Conservation (phyloP, 1,140 invertebrate species). For the Drosophila suzukii region DNA sequence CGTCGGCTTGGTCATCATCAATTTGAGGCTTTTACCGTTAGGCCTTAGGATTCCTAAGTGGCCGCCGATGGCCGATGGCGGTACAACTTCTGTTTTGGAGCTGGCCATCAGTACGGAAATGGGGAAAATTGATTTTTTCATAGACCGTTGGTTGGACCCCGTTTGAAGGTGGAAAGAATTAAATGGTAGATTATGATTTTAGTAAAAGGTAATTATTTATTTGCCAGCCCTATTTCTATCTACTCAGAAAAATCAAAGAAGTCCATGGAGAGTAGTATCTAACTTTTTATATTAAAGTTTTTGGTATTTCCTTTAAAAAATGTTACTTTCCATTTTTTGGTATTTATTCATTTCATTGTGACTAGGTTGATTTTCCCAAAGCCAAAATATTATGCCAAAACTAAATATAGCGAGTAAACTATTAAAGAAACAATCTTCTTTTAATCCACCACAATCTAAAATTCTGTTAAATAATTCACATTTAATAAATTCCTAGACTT, state of each 20-base stretch:
- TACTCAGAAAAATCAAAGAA: too few species aligned
- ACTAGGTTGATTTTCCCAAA: too few species aligned
- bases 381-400: too few species aligned
- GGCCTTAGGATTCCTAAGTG: conserved; percentile 49
- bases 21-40: conserved; percentile 76
- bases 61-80: conserved; percentile 36
- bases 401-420: too few species aligned
- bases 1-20: conserved; percentile 55
- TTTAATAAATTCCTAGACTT: background rate
- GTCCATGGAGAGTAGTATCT: too few species aligned
- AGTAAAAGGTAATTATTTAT: background rate
- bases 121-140: conserved; percentile 13
- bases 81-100: conserved; percentile 36
- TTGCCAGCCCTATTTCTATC: too few species aligned
- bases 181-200: background rate
- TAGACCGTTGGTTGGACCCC: background rate
- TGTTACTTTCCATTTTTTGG: too few species aligned
- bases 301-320: too few species aligned
- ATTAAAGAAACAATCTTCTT: background rate
- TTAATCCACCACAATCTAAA: too few species aligned
- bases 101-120: background rate
- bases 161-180: background rate
- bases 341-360: too few species aligned
- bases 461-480: too few species aligned
- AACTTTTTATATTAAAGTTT: too few species aligned